Base-by-base conservation (phyloP, 1,140 invertebrate species). In the Drosophila neocordata region DNA sequence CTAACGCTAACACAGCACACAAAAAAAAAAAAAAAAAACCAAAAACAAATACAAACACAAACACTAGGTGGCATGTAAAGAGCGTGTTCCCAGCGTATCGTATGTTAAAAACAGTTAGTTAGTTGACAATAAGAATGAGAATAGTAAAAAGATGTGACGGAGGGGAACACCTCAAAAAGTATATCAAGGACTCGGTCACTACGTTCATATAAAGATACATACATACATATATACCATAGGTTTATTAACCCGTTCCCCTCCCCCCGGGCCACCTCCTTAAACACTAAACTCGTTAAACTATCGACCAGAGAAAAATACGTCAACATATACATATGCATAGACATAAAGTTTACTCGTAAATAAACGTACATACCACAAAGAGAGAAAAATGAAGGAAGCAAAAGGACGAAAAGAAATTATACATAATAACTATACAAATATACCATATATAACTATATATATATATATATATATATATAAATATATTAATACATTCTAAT, bases 241-340 rank as follows among this genome's bases (percentile, higher is more conserved):
- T 31, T 24, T 24, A 24, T 24, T 24, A 2, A 1, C 24, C 4
- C 24, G 24, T 4, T 24, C 24, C 24, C 1, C 24, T 4, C 24
- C 4, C 24, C 24, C 24, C 24, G 4, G 2, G 1, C 24, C 4
- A 24, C 24, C 24, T 4, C 4, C 24, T 24, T 13, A 7, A 44
- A 44, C 13, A 44, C 41, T 74, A 73, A 65, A 22, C 62, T 67
- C 64, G 69, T 64, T 63, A 59, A 35, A 60, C 65, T 68, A 76
- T 69, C 73, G 69, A 61, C 44, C 41, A 73, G 65, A 44, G 48
- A 57, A 60, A 60, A 65, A 76, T 11, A 9, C 18, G 65, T 81
- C 71, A 69, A 89, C 69, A 53, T 69, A 89, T 77, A 79, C 84
- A 84, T 82, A 79, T 89, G 75, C 83, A 69, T 76, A 89, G 65